These are phyloP conservation scores for Dasyornis broadbenti DNA, from an alignment of 2,113 vertebrate species.

Conservation along the genomic window DNA sequence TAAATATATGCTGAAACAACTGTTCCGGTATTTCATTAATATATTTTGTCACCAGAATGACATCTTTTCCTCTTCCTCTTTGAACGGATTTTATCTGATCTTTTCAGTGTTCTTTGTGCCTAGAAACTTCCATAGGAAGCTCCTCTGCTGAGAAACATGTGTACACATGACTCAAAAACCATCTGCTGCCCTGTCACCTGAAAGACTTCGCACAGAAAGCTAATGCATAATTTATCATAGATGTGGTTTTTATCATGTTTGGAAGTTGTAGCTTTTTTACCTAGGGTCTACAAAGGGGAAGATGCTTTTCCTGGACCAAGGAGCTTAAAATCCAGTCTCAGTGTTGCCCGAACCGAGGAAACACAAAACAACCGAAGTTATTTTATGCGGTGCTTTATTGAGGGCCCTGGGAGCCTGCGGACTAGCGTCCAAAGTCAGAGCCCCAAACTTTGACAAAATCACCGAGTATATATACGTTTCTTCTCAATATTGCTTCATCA, in stretches of 20 bases:
- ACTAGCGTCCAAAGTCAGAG: no score
- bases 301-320: not conserved
- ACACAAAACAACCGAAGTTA: no score
- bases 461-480: no score
- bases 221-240: slow-evolving; percentile 29
- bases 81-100: slow-evolving; percentile 30
- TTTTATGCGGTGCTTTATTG: no score
- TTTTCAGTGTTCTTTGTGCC: not conserved
- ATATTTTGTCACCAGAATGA: not conserved
- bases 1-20: not conserved
- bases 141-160: slow-evolving; percentile 5
- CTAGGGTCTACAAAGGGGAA: not conserved
- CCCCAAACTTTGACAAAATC: no score
- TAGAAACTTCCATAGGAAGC: not conserved
- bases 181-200: slow-evolving; percentile 41
- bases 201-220: slow-evolving; percentile 7
- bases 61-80: not conserved
- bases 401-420: no score
- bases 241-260: not conserved
- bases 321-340: not conserved
- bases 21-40: not conserved
- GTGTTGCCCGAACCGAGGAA: no score
- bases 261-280: not conserved
- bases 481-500: no score
- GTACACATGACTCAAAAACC: slow-evolving; percentile 1